phyloP scores from a whole-genome alignment of 1,140 invertebrate genomes.

The Octopus bimaculoides region DNA sequence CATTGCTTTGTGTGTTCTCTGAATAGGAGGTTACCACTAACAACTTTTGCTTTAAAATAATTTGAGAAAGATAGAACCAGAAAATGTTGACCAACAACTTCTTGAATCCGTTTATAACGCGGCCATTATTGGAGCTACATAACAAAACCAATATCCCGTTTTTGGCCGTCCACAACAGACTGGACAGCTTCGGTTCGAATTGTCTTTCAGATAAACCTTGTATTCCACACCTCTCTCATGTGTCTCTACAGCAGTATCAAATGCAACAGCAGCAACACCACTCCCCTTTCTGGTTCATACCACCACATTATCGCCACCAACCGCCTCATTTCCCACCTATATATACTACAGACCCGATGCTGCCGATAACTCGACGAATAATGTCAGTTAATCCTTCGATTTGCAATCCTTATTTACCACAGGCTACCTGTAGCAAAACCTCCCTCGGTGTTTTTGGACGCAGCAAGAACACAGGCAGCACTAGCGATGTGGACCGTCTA shows the following conservation, averaged over 20 bases:
- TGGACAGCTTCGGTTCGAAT: background rate
- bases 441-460: too few species aligned
- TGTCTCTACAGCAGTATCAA: background rate
- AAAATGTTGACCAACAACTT: constrained; percentile 3
- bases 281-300: too few species aligned
- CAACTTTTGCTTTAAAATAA: too few species aligned
- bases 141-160: background rate
- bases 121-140: background rate
- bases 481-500: too few species aligned
- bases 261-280: background rate
- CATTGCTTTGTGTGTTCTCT: too few species aligned
- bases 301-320: background rate
- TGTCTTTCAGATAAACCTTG: background rate
- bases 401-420: too few species aligned
- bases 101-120: background rate
- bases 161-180: background rate
- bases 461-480: too few species aligned
- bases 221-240: background rate
- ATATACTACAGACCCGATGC: background rate
- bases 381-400: too few species aligned
- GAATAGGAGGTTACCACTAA: too few species aligned
- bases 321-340: background rate
- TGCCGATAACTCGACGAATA: too few species aligned
- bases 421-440: too few species aligned
- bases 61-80: too few species aligned